Percentiles rank a stretch among this genome's conserved stretches.
Evolutionary conservation across 2,888 invertebrate genomes (phyloP).

Genomic region (Torymus auratus): DNA sequence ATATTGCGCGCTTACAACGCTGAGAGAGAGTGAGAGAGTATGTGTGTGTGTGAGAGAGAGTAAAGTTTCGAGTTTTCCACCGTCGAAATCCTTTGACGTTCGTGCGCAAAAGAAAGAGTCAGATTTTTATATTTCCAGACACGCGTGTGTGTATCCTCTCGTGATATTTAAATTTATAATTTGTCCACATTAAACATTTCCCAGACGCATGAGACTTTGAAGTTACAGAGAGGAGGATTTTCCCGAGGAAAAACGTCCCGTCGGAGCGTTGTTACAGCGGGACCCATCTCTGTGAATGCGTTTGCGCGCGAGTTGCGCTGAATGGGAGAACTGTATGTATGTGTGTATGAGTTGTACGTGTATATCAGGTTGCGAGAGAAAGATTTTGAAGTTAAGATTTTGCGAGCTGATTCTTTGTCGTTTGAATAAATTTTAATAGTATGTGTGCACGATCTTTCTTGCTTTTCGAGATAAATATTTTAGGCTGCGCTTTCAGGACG

Average conservation of each 20-base stretch:
- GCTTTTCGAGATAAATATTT: no score
- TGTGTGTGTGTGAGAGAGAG: no score
- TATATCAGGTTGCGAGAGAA: no score
- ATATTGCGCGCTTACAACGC: background rate
- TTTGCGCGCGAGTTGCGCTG: background rate
- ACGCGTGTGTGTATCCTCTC: no score
- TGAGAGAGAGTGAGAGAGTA: background rate
- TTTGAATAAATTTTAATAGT: no score
- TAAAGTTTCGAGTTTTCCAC: conserved; percentile 19
- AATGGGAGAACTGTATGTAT: background rate
- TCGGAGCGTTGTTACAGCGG: background rate
- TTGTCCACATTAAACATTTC: conserved; percentile 29
- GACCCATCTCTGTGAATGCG: background rate
- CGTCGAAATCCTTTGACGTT: conserved; percentile 45
- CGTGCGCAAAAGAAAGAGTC: background rate
- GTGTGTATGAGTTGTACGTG: no score
- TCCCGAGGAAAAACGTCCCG: conserved; percentile 6
- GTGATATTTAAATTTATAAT: conserved; percentile 41
- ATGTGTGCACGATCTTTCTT: no score
- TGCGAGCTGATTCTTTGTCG: no score
- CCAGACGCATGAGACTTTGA: background rate
- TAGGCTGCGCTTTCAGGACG: no score
- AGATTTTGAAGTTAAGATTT: background rate
- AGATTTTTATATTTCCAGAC: background rate
- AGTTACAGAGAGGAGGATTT: conserved; percentile 4